Evolutionary conservation across 2,113 vertebrate species (phyloP).

Genomic region (Apteryx mantelli): DNA sequence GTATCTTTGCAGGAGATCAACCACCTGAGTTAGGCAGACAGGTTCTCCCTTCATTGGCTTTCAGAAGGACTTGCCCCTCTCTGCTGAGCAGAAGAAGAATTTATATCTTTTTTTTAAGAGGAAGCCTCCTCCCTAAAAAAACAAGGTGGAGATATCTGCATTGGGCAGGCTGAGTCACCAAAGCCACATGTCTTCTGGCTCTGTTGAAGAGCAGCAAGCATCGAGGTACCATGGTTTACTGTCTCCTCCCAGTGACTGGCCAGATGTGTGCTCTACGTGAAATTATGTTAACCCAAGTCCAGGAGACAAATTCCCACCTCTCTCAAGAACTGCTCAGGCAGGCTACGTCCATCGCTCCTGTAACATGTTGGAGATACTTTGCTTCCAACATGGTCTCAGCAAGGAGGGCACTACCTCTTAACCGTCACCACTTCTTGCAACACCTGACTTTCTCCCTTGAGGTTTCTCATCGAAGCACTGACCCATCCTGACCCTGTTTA

Average conservation of each 20-base stretch:
- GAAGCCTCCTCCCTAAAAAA: constrained; percentile 14
- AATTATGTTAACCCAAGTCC: constrained; percentile 53
- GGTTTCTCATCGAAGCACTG: neutral
- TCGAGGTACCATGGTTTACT: constrained; percentile 9
- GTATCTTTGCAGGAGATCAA: neutral
- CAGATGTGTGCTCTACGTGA: neutral
- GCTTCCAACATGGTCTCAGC: neutral
- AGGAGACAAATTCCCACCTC: constrained; percentile 42
- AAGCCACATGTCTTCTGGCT: neutral
- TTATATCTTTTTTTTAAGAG: constrained; percentile 41
- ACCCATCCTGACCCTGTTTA: constrained; percentile 15
- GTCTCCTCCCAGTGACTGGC: neutral
- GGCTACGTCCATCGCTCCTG: neutral
- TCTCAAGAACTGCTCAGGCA: constrained; percentile 31
- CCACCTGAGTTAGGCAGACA: neutral
- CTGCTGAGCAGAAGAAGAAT: constrained; percentile 23
- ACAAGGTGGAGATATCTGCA: constrained; percentile 34
- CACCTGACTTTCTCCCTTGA: neutral
- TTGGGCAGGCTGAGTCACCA: constrained; percentile 4
- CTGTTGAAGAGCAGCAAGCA: neutral
- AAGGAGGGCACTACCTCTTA: neutral
- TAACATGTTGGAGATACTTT: rapidly evolving
- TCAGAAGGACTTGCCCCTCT: neutral
- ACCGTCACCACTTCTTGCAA: neutral
- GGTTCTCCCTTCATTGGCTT: neutral